Conservation (phyloP, 2,113 vertebrate genomes). For the Ia io region DNA sequence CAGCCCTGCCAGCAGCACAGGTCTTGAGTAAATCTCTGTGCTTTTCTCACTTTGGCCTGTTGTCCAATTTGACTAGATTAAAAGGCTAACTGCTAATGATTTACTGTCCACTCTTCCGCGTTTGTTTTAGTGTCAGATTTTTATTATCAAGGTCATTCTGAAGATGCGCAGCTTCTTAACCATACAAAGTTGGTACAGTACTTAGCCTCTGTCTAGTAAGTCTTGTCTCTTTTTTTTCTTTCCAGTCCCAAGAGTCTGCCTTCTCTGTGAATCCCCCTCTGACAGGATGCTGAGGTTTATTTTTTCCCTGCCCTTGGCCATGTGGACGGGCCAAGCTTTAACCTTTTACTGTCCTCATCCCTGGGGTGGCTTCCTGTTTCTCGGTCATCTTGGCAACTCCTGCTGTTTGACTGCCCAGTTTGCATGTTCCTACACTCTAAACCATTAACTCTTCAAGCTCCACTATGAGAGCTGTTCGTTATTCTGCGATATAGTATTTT, state of each 20-base stretch:
- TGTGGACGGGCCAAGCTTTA: neutral
- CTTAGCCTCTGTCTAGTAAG: neutral
- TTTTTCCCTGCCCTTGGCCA: constrained; percentile 49
- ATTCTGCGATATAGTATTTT: neutral
- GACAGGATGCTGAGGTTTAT: constrained; percentile 57
- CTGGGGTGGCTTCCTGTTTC: constrained; percentile 45
- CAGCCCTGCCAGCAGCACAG: accelerated
- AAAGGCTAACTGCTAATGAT: neutral
- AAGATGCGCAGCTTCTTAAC: neutral
- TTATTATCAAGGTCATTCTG: constrained; percentile 47
- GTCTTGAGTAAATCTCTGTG: neutral
- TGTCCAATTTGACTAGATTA: neutral
- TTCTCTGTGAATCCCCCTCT: constrained; percentile 30
- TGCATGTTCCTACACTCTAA: neutral
- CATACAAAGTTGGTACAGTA: neutral
- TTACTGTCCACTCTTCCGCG: neutral
- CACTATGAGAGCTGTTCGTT: neutral
- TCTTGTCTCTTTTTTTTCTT: neutral
- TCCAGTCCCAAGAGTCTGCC: constrained; percentile 17
- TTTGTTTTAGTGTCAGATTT: neutral
- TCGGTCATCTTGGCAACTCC: constrained; percentile 37
- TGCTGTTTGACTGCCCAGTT: neutral
- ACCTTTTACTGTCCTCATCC: neutral
- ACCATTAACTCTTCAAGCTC: neutral
- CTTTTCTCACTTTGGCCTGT: neutral